Evolutionary conservation across 2,113 vertebrate genomes (phyloP), one percentile per base, ranked within the genome.

Genomic region (Pollachius pollachius): DNA sequence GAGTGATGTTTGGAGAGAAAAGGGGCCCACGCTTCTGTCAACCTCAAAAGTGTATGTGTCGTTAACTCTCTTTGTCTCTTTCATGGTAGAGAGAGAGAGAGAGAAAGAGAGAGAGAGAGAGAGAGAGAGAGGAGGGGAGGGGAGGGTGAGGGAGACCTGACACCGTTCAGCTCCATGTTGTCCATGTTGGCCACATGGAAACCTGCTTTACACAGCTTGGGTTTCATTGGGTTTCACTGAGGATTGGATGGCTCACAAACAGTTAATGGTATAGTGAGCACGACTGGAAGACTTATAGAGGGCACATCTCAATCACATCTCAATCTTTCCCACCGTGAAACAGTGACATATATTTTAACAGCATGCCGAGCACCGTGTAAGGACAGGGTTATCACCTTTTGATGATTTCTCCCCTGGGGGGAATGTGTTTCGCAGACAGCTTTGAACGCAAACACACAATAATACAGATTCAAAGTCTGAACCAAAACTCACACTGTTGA

Each of bases 251-350:
- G 2, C 27, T 4, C 56, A 64, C 73, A 82, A 72, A 81, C 79
- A 83, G 75, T 85, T 86, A 88, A 87, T 80, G 72, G 75, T 64
- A 84, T 89, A 81, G 85, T 85, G 74, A 88, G 71, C 75, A 77
- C 75, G 37, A 74, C 27, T 27, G 27, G 27, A 27, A 27, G 27
- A 27, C 27, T 27, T 27, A 2, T 27, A 27, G 27, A 27, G 27
- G 27, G 27, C 27, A 2, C 27, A 67, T 67, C 70, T 85, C 71
- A 77, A 62, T 62, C 69, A 68, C n/a, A n/a, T n/a, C n/a, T n/a
- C n/a, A n/a, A n/a, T n/a, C 74, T 89, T 89, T 91, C 89, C 89
- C 90, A 90, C 89, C 89, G 84, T 87, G 91, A 90, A 82, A 64
- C 77, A 78, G 74, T 78, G 82, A 79, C 80, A 73, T 86, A 2